Conservation (phyloP, 2,888 invertebrate genomes). For the Malthinus flaveolus region DNA sequence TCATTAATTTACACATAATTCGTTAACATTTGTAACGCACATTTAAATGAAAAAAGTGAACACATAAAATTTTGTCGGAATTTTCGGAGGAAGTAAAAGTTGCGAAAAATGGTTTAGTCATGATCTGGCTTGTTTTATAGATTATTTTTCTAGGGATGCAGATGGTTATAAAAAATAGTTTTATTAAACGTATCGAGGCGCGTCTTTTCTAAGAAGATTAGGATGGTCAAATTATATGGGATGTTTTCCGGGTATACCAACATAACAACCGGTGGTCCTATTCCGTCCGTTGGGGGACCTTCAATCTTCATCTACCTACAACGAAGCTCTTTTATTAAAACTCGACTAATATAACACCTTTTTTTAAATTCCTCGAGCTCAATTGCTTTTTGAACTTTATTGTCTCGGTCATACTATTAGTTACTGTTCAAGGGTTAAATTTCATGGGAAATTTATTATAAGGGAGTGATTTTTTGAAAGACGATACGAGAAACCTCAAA, state of each 20-base stretch:
- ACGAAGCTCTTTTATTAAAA: conserved; percentile 13
- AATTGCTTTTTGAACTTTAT: background rate
- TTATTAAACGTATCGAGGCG: conserved; percentile 9
- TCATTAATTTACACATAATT: conserved; percentile 21
- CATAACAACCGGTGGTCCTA: conserved; percentile 16
- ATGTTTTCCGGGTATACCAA: conserved; percentile 20
- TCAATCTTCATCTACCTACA: conserved; percentile 18
- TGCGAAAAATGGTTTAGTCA: conserved; percentile 2
- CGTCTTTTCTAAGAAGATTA: conserved; percentile 20
- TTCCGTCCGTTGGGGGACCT: background rate
- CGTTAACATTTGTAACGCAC: conserved; percentile 17
- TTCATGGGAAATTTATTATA: conserved; percentile 37
- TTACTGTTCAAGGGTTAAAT: conserved; percentile 31
- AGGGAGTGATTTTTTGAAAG: conserved; percentile 37
- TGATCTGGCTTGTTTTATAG: background rate
- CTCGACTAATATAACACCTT: conserved; percentile 21
- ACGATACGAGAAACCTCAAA: conserved; percentile 37
- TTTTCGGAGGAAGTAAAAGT: conserved; percentile 18
- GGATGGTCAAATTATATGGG: conserved; percentile 18
- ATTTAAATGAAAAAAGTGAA: conserved; percentile 8
- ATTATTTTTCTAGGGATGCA: too few relatives aligned
- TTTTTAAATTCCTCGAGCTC: background rate
- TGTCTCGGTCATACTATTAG: background rate
- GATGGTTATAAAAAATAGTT: background rate
- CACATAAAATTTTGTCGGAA: conserved; percentile 10